Evolutionary conservation across 1,140 invertebrate species (phyloP), one percentile per base, ranked within the genome.

Genomic region (Drosophila kurseongensis): DNA sequence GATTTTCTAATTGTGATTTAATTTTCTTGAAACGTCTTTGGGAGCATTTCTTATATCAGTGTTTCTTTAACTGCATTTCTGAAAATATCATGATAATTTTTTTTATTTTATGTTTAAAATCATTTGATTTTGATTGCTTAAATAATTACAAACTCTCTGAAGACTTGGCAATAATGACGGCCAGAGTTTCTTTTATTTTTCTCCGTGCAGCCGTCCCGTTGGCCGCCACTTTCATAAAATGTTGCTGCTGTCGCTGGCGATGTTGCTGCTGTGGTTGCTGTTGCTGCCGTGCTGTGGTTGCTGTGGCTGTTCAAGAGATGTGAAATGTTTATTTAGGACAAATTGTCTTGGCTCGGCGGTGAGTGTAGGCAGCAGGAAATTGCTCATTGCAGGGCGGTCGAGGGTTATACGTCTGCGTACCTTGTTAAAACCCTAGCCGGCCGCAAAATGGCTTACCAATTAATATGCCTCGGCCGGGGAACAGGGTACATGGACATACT

Each of bases 281-380:
- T 48, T 47, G 77, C 27, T 32, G 56, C 44, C 29, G 29, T 50
- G 42, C 48, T 50, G 71, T 40, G 42, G 78, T 73, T 44, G 73
- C 71, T 54, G 63, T 60, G 62, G 75, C 62, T 85, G 86, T 72
- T 90, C 74, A 75, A 67, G 73, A 75, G 73, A 75, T 54, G 50
- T 75, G 73, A 88, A 91, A 91, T 91, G 88, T 91, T 91, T 91
- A 91, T 88, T 91, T 91, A 91, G 88, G 88, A 91, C 83, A 83
- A 88, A 91, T 91, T 91, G 82, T 80, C 80, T 75, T 75, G 73
- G 54, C 61, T 71, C 48, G 61, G 29, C 58, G 41, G 40, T 62
- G 45, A 54, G 75, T 78, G 75, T 78, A 59, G 79, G 72, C 84
- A 83, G 73, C 88, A 91, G 88, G 88, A 91, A 91, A 91, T 91